These are phyloP conservation scores for Leptinotarsa undecemlineata DNA, from an alignment of 1,140 invertebrate species.

Conservation along the genomic window DNA sequence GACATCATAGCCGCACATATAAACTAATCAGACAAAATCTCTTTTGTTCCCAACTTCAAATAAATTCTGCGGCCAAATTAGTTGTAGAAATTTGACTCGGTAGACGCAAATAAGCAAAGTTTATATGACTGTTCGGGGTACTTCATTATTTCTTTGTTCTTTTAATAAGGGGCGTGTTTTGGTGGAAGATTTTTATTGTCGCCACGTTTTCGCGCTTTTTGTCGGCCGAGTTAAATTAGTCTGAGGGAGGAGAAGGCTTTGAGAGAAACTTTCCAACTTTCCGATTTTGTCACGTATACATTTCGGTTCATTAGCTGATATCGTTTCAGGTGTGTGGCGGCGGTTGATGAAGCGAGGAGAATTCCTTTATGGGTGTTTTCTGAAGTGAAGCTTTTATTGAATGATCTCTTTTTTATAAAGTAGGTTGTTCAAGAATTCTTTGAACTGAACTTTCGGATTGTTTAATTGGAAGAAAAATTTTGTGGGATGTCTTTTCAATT, in stretches of 20 bases:
- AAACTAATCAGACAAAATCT: neutral
- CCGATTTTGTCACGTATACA: too few species aligned
- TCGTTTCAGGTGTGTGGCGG: too few species aligned
- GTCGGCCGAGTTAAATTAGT: neutral
- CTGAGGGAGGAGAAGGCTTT: neutral
- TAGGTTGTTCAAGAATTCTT: too few species aligned
- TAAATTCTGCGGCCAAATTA: slow-evolving; percentile 3
- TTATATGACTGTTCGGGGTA: slow-evolving; percentile 4
- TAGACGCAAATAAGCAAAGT: slow-evolving; percentile 1
- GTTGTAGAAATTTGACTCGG: neutral
- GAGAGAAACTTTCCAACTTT: too few species aligned
- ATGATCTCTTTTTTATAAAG: too few species aligned
- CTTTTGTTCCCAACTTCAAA: slow-evolving; percentile 8
- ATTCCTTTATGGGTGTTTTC: too few species aligned
- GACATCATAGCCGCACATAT: neutral
- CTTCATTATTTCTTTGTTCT: slow-evolving; percentile 8
- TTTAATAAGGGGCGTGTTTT: neutral
- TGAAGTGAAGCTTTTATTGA: too few species aligned
- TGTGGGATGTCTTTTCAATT: too few species aligned
- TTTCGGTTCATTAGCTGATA: too few species aligned
- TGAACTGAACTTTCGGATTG: too few species aligned
- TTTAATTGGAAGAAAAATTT: too few species aligned
- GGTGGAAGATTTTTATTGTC: neutral
- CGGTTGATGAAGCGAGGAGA: too few species aligned
- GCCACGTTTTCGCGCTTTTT: slow-evolving; percentile 2